Evolutionary conservation across 2,113 vertebrate genomes (phyloP).

Genomic region (Dromaius novaehollandiae): DNA sequence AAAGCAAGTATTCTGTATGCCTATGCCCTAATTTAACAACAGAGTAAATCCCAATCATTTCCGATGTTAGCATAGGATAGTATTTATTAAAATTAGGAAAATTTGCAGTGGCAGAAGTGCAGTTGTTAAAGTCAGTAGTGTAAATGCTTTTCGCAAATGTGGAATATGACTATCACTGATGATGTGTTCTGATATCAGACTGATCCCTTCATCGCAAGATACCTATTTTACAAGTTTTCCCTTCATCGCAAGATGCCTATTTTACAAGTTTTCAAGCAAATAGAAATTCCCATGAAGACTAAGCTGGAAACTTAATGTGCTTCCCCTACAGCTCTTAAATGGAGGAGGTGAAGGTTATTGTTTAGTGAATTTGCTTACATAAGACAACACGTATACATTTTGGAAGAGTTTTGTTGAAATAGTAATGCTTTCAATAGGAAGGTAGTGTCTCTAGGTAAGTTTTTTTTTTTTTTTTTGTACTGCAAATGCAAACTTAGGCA

Average conservation of each 20-base stretch:
- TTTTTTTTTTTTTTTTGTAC: background rate
- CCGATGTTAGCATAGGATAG: background rate
- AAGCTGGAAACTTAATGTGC: background rate
- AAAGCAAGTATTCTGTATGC: background rate
- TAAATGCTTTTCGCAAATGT: background rate
- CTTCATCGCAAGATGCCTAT: too few species aligned
- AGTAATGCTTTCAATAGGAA: background rate
- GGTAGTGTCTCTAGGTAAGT: background rate
- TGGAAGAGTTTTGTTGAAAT: background rate
- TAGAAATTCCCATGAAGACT: background rate
- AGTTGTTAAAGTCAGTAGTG: background rate
- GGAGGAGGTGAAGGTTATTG: background rate
- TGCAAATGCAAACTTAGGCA: background rate
- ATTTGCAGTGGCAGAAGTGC: background rate
- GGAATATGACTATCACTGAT: too few species aligned
- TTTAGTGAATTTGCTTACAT: background rate
- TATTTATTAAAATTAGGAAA: constrained; percentile 1
- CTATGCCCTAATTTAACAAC: background rate
- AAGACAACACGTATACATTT: background rate
- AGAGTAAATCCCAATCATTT: background rate
- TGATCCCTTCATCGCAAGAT: background rate
- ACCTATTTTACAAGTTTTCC: background rate
- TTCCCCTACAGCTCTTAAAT: background rate
- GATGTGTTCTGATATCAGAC: too few species aligned
- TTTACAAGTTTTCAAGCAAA: background rate